Percentiles rank a stretch among this genome's conserved stretches.
Evolutionary conservation across 2,113 vertebrate species (phyloP).

Genomic region (Cairina moschata): DNA sequence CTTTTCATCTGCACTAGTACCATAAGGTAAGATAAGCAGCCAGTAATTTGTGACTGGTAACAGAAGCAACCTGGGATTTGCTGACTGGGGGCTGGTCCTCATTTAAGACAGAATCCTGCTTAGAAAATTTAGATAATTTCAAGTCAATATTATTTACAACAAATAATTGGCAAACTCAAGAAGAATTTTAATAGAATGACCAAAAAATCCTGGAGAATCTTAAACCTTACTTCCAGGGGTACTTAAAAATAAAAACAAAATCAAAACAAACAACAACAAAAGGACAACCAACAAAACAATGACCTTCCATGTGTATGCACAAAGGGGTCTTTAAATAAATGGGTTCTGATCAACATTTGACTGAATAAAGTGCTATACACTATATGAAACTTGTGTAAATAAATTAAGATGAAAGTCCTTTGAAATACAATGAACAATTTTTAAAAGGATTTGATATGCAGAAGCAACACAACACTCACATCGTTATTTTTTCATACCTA

Average conservation of each 20-base stretch:
- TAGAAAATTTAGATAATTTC: neutral
- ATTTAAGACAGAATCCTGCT: neutral
- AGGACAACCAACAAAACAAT: neutral
- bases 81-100: neutral
- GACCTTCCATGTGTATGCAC: constrained; percentile 14
- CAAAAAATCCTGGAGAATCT: neutral
- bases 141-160: neutral
- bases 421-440: constrained; percentile 13
- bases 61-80: neutral
- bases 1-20: neutral
- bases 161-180: neutral
- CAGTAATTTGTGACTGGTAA: neutral
- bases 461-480: constrained; percentile 31
- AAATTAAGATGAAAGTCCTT: constrained; percentile 53
- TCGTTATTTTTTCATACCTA: constrained; percentile 52
- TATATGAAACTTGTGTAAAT: constrained; percentile 48
- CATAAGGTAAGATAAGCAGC: neutral
- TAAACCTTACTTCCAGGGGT: neutral
- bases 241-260: neutral
- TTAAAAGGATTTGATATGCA: constrained; percentile 25
- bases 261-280: neutral
- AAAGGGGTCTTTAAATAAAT: constrained; percentile 52
- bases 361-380: constrained; percentile 31
- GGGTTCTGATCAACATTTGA: constrained; percentile 39
- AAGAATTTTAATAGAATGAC: neutral